phyloP scores from a whole-genome alignment of 2,113 vertebrate species.

The Labrus mixtus region DNA sequence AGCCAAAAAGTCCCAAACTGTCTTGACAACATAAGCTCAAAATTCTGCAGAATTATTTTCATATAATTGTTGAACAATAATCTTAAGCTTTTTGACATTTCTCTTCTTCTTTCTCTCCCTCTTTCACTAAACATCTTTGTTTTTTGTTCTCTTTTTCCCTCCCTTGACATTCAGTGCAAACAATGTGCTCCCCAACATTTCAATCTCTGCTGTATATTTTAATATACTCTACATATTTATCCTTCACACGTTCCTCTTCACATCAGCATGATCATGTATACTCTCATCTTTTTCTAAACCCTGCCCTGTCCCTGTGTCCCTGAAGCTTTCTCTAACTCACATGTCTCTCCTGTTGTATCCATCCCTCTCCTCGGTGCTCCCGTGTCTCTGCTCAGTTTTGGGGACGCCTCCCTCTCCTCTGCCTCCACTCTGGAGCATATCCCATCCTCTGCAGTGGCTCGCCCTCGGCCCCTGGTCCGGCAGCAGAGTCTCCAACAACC shows the following conservation, averaged over 20 bases:
- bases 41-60: constrained; percentile 13
- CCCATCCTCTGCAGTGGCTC: constrained; percentile 91
- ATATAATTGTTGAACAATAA: constrained; percentile 25
- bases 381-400: constrained; percentile 87
- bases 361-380: constrained; percentile 39
- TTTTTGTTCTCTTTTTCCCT: constrained; percentile 24
- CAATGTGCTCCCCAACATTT: constrained; percentile 27
- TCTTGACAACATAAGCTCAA: constrained; percentile 5
- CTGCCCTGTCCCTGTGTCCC: constrained; percentile 77
- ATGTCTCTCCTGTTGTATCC: constrained; percentile 50
- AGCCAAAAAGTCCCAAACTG: constrained; percentile 9
- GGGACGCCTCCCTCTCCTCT: constrained; percentile 95
- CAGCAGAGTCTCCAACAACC: constrained; percentile 99
- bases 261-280: constrained; percentile 16
- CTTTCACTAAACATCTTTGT: constrained; percentile 7
- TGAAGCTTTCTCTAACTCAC: constrained; percentile 51
- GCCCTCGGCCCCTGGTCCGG: constrained; percentile 94
- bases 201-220: constrained; percentile 30
- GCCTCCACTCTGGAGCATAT: constrained; percentile 99
- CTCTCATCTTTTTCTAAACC: constrained; percentile 33
- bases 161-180: constrained; percentile 33
- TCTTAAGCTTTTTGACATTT: constrained; percentile 26
- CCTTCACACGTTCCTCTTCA: constrained; percentile 16
- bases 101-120: constrained; percentile 12
- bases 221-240: constrained; percentile 37